Base-by-base conservation (phyloP, 2,888 invertebrate genomes). In the Tridacna crocea region DNA sequence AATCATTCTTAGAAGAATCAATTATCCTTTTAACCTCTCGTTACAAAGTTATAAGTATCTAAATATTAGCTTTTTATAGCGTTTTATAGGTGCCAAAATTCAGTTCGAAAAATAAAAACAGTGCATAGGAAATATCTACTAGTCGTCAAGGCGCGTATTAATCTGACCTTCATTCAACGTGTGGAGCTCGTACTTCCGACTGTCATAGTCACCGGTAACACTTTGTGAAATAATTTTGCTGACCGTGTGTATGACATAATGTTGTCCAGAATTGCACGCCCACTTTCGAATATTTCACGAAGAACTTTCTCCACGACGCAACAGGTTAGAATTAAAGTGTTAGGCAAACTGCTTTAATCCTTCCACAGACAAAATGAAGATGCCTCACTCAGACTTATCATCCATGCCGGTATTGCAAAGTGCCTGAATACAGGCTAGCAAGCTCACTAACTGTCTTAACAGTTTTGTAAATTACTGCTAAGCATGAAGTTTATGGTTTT, bases 251-350 rank as follows among this genome's bases (percentile, higher is more conserved):
- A 36, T 36, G 36, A 36, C 36, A 36, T 63, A 72, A 91, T 91
- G 91, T 89, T 91, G 82, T 91, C 91, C 15, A 82, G 91, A 65
- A 74, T 91, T 61, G 80, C 88, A 55, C 88, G 88, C 79, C 91
- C 90, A 76, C 79, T 58, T 79, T 51, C 88, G 48, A 77, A 77
- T 76, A 72, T 87, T 15, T 61, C 83, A 24, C 82, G 78, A 46
- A 84, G 89, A 65, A 75, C 88, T 46, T 90, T 89, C 82, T 87
- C 90, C 10, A 85, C 90, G 22, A 75, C 81, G 47, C n/a, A 48
- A 19, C 68, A 77, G 81, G 88, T 88, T 77, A 79, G 70, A 60
- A 36, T 76, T 22, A 61, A 22, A 36, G 8, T 36, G 8, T 4
- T 36, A 8, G 36, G 3, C 36, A 4, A 4, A 36, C 2, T 36